A percentile compares a stretch with the other conserved stretches of the same genome.
Evolutionary conservation across 2,797 vertebrate genomes (phyloP).

Genomic region (Cynopterus sphinx): DNA sequence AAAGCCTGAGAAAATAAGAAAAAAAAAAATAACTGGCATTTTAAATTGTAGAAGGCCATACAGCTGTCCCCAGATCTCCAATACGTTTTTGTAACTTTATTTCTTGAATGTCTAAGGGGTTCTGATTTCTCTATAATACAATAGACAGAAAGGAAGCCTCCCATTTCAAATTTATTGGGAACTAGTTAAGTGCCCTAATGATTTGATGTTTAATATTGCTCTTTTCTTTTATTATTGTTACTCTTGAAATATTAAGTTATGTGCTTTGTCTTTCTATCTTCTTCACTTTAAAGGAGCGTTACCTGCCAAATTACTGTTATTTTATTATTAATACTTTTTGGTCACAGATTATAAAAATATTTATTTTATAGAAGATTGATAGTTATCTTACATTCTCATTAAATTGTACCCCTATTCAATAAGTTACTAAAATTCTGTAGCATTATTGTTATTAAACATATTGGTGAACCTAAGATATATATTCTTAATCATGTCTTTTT

Average conservation of each 20-base stretch:
- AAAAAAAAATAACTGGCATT: background rate
- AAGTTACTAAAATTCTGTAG: background rate
- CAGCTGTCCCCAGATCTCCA: background rate
- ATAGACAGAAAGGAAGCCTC: background rate
- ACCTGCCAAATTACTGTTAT: background rate
- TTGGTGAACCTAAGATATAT: background rate
- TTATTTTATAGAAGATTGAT: background rate
- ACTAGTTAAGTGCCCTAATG: background rate
- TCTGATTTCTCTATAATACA: background rate
- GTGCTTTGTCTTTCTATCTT: background rate
- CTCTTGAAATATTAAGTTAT: background rate
- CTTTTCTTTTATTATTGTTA: background rate
- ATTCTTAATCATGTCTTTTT: background rate
- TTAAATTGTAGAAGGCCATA: background rate
- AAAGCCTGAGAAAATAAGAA: background rate
- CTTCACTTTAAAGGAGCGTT: background rate
- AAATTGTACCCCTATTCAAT: background rate
- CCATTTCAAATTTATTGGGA: background rate
- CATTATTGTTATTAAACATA: background rate
- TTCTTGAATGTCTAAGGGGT: background rate
- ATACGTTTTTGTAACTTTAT: background rate
- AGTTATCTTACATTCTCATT: background rate
- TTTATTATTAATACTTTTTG: conserved; percentile 41
- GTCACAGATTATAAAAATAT: background rate
- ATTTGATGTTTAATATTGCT: background rate